phyloP scores from a whole-genome alignment of 2,888 invertebrate genomes.

The Congeria kusceri region DNA sequence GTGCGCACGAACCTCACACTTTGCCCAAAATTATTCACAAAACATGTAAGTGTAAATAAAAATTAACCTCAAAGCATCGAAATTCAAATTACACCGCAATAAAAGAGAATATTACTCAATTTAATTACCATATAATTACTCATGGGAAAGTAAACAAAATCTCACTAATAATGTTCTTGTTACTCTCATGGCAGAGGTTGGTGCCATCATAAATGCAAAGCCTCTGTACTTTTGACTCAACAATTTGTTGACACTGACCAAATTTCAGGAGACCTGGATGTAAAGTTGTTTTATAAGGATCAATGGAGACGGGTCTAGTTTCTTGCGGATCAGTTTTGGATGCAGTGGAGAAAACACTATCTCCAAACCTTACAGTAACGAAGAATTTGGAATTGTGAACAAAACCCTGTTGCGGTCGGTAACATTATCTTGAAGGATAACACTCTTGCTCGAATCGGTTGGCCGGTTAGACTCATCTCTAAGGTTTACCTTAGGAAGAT shows the following conservation, averaged over 20 bases:
- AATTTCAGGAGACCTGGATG: not conserved
- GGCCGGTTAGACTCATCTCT: too few relatives aligned
- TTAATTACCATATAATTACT: too few relatives aligned
- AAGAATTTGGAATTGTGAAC: not conserved
- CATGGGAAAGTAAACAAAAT: not conserved
- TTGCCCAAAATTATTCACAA: too few relatives aligned
- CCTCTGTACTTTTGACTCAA: conserved; percentile 10
- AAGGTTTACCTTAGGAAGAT: not conserved
- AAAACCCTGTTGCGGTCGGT: too few relatives aligned
- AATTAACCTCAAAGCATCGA: too few relatives aligned
- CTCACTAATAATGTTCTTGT: conserved; percentile 37
- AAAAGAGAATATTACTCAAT: too few relatives aligned
- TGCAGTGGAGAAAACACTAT: conserved; percentile 28
- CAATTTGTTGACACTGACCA: not conserved
- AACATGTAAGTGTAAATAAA: too few relatives aligned
- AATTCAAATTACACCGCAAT: too few relatives aligned
- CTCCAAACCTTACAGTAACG: not conserved
- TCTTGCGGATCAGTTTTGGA: conserved; percentile 39
- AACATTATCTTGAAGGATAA: too few relatives aligned
- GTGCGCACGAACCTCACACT: too few relatives aligned
- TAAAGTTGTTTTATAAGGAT: conserved; percentile 2
- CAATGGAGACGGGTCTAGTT: conserved; percentile 38
- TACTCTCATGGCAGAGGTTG: conserved; percentile 41
- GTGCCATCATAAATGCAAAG: conserved; percentile 27
- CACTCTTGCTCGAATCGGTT: too few relatives aligned